Evolutionary conservation across 23 tunicate genomes (phyloP).

Genomic region (Oikopleura albicans): DNA sequence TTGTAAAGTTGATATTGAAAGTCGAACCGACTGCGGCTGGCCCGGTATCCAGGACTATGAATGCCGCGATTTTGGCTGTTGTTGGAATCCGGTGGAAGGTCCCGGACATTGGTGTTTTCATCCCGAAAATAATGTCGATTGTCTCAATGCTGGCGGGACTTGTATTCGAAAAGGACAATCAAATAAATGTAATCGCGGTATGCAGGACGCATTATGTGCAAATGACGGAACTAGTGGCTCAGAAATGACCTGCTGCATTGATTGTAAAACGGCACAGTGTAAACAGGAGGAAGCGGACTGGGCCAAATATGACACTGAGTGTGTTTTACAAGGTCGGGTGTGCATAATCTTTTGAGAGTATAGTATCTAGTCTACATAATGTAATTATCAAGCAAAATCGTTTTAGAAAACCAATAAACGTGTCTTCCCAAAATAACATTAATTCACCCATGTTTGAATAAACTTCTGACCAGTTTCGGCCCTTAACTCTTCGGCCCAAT

Average conservation of each 20-base stretch:
- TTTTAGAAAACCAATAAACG: no score
- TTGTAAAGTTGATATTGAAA: not conserved
- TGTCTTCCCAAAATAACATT: no score
- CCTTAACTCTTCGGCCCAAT: no score
- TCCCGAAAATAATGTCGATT: not conserved
- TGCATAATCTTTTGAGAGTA: no score
- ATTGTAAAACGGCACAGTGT: not conserved
- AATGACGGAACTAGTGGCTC: not conserved
- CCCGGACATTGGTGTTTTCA: slow-evolving; percentile 13
- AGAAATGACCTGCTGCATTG: not conserved
- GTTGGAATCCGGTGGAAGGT: slow-evolving; percentile 3
- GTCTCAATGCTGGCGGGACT: not conserved
- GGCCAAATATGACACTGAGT: not conserved
- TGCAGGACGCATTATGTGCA: not conserved
- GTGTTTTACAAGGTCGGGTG: not conserved
- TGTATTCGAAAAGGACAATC: not conserved
- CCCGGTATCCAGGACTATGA: not conserved
- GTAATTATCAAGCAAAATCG: no score
- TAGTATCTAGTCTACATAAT: no score
- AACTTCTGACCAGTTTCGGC: no score
- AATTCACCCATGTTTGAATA: no score
- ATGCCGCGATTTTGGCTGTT: not conserved
- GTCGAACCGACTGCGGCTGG: not conserved
- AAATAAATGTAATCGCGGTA: not conserved
- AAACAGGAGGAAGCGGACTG: not conserved